phyloP scores from a whole-genome alignment of 2,888 invertebrate species.

The Morpho helenor region DNA sequence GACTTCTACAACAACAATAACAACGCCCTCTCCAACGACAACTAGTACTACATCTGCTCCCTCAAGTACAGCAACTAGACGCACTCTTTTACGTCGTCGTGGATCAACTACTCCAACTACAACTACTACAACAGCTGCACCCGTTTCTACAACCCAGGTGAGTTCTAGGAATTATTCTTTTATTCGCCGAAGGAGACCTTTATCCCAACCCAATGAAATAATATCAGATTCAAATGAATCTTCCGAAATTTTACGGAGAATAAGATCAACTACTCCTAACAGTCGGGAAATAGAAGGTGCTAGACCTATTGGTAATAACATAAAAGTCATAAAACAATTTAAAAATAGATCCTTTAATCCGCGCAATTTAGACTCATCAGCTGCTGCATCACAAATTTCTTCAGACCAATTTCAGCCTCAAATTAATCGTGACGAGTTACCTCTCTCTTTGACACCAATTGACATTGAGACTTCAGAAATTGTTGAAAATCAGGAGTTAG shows the following conservation, averaged over 20 bases:
- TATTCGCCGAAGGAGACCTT: slow-evolving; percentile 61
- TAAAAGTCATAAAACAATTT: slow-evolving; percentile 38
- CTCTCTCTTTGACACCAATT: slow-evolving; percentile 70
- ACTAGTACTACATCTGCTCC: slow-evolving; percentile 39
- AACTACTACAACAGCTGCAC: slow-evolving; percentile 40
- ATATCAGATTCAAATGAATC: slow-evolving; percentile 53
- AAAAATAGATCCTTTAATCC: slow-evolving; percentile 45
- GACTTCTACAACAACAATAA: slow-evolving; percentile 46
- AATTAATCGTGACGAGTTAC: slow-evolving; percentile 66
- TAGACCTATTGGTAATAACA: slow-evolving; percentile 34
- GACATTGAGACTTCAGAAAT: slow-evolving; percentile 54
- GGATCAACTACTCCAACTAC: slow-evolving; percentile 40
- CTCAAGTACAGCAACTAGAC: slow-evolving; percentile 41
- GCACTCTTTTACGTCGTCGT: slow-evolving; percentile 43
- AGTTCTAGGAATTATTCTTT: slow-evolving; percentile 77
- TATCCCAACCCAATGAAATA: slow-evolving; percentile 62
- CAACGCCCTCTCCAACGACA: slow-evolving; percentile 38
- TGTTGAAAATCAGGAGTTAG: slow-evolving; percentile 35
- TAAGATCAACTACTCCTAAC: slow-evolving; percentile 71
- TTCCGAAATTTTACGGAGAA: slow-evolving; percentile 48
- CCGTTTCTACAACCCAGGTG: slow-evolving; percentile 68
- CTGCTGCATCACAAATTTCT: slow-evolving; percentile 56
- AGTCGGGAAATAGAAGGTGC: slow-evolving; percentile 56
- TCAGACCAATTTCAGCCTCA: slow-evolving; percentile 56
- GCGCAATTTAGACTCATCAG: slow-evolving; percentile 54